phyloP scores from a whole-genome alignment of 2,888 invertebrate genomes.

The Ectemnius continuus region DNA sequence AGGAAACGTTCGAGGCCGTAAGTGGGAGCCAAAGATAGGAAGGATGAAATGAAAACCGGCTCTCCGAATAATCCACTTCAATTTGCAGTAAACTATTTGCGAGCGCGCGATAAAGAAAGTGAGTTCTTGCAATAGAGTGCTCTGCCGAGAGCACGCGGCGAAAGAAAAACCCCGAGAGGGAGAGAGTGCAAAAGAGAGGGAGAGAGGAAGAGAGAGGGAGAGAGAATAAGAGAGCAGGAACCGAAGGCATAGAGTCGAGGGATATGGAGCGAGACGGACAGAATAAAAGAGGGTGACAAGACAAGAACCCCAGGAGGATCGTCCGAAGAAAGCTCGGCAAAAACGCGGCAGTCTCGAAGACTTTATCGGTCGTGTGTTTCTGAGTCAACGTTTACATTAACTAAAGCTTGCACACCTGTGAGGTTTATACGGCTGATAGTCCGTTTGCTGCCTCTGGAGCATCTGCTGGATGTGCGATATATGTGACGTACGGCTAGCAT shows the following conservation, averaged over 20 bases:
- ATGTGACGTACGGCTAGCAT: conserved; percentile 4
- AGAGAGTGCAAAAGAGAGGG: conserved; percentile 3
- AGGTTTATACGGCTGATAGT: conserved; percentile 29
- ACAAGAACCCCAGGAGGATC: conserved; percentile 8
- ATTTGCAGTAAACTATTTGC: conserved; percentile 73
- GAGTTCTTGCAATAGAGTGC: neutral
- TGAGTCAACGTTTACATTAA: conserved; percentile 43
- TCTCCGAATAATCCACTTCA: conserved; percentile 72
- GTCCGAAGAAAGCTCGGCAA: neutral
- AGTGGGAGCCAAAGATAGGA: conserved; percentile 18
- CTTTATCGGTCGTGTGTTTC: conserved; percentile 33
- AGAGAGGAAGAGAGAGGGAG: conserved; percentile 14
- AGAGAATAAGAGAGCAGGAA: neutral
- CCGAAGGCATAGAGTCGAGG: conserved; percentile 11
- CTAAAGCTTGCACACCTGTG: conserved; percentile 30
- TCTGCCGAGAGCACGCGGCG: neutral
- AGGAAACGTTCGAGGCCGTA: neutral
- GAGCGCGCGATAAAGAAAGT: conserved; percentile 36
- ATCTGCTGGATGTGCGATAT: neutral
- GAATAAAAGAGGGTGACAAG: conserved; percentile 2
- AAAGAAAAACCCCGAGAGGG: neutral
- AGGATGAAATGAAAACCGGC: conserved; percentile 59
- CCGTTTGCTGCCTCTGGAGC: conserved; percentile 36
- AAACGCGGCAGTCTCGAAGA: conserved; percentile 1
- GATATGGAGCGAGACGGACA: conserved; percentile 19